phyloP scores from a whole-genome alignment of 2,797 vertebrate genomes.

The Megaceryle alcyon region DNA sequence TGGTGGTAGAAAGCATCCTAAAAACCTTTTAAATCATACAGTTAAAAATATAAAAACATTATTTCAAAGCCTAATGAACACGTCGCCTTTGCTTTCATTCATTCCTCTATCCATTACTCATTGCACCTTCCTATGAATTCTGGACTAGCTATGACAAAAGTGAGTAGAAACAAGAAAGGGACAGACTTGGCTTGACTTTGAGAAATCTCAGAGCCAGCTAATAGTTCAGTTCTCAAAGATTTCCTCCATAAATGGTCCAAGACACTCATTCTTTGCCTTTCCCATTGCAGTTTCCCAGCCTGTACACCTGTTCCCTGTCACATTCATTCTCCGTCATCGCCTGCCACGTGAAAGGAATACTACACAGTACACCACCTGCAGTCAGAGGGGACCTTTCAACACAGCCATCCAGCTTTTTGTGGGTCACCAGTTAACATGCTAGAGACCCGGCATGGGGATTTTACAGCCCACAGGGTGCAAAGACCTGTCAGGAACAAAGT shows the following conservation, averaged over 20 bases:
- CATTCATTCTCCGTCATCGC: neutral
- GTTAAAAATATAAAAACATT: neutral
- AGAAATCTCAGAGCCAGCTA: neutral
- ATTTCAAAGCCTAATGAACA: neutral
- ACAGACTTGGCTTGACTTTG: neutral
- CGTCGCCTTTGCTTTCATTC: neutral
- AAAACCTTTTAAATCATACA: constrained; percentile 1
- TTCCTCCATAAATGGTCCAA: neutral
- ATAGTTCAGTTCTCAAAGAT: neutral
- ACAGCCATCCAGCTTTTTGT: neutral
- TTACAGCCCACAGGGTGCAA: neutral
- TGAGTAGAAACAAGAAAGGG: neutral
- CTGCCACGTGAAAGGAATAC: neutral
- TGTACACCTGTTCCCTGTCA: neutral
- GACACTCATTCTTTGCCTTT: neutral
- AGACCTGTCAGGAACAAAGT: neutral
- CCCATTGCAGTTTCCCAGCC: neutral
- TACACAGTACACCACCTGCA: fast-evolving
- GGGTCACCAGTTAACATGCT: neutral
- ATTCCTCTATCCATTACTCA: neutral
- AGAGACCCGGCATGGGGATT: neutral
- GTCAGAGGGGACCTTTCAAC: neutral
- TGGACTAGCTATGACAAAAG: neutral
- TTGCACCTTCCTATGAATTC: neutral
- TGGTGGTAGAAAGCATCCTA: neutral